Evolutionary conservation across 2,888 invertebrate species (phyloP).

Genomic region (Archips xylosteana): DNA sequence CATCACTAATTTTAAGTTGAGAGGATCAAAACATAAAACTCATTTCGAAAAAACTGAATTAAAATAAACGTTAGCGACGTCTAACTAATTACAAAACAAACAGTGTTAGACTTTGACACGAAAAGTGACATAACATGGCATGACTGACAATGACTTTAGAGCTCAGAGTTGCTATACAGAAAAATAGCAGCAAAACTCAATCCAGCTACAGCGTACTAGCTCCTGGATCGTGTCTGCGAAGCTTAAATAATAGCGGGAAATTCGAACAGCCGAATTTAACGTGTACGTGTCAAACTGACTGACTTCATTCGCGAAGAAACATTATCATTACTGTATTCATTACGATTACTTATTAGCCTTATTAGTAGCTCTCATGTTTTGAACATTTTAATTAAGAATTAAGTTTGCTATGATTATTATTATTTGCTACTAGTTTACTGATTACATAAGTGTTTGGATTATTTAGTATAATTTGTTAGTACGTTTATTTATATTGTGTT

Average conservation of each 20-base stretch:
- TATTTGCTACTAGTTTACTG: neutral
- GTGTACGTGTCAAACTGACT: no score
- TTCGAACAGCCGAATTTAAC: no score
- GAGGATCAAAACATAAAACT: constrained; percentile 13
- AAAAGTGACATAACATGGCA: no score
- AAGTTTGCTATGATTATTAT: neutral
- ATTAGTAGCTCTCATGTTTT: neutral
- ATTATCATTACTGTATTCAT: neutral
- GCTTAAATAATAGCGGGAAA: no score
- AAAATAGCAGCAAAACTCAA: no score
- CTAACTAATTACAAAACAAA: neutral
- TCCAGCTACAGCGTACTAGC: no score
- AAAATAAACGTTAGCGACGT: constrained; percentile 17
- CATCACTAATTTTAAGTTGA: constrained; percentile 17
- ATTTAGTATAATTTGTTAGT: neutral
- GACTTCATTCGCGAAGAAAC: no score
- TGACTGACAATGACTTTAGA: no score
- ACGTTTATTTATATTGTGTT: neutral
- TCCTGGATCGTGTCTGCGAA: neutral
- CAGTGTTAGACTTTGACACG: neutral
- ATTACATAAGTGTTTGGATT: neutral
- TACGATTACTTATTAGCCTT: no score
- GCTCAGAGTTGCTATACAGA: no score
- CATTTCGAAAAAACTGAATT: constrained; percentile 20
- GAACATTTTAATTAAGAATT: neutral